Conservation (phyloP, 2,113 vertebrate species). For the Callionymus lyra region DNA sequence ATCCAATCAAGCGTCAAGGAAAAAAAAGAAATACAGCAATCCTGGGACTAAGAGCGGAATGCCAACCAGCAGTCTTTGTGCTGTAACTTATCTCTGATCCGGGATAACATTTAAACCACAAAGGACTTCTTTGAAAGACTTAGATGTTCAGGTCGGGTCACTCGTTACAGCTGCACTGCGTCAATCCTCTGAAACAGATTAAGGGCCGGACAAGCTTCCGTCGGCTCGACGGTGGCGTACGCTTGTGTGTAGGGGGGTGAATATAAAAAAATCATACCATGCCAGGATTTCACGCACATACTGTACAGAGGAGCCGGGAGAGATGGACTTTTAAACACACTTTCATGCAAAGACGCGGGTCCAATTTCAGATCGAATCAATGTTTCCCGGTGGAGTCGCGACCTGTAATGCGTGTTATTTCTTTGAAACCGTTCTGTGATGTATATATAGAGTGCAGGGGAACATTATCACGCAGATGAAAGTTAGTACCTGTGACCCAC, state of each 20-base stretch:
- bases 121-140: conserved; percentile 36
- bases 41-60: conserved; percentile 52
- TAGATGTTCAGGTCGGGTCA: conserved; percentile 35
- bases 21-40: conserved; percentile 62
- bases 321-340: neutral
- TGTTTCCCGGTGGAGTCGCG: conserved; percentile 4
- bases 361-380: conserved; percentile 25
- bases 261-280: conserved; percentile 23
- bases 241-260: conserved; percentile 9
- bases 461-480: too few species aligned
- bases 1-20: conserved; percentile 71
- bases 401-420: too few species aligned
- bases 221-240: conserved; percentile 26
- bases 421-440: too few species aligned
- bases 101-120: conserved; percentile 56
- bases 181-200: conserved; percentile 43
- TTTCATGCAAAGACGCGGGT: conserved; percentile 20
- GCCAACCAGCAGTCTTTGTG: conserved; percentile 52
- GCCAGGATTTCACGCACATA: conserved; percentile 7
- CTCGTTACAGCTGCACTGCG: conserved; percentile 29
- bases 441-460: too few species aligned
- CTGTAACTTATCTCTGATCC: conserved; percentile 54
- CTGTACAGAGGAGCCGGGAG: neutral
- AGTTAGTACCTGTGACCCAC: too few species aligned
- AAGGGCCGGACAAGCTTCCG: conserved; percentile 22